Conservation (phyloP, 2,113 vertebrate species). For the Ochotona princeps region DNA sequence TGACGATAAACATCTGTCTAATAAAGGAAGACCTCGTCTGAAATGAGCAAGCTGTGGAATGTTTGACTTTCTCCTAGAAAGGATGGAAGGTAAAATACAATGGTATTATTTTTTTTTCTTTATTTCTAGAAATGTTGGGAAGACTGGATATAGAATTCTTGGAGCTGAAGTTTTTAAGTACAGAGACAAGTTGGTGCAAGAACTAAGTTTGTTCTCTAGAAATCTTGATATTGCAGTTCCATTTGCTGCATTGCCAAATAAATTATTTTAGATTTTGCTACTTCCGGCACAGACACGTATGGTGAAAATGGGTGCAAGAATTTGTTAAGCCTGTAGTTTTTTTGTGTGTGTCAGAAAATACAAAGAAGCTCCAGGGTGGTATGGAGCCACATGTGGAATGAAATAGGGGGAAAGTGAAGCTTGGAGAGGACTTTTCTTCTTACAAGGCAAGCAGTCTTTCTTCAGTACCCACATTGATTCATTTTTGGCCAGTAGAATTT, state of each 20-base stretch:
- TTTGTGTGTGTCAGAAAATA: constrained; percentile 19
- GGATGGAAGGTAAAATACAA: constrained; percentile 72
- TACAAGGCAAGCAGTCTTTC: background rate
- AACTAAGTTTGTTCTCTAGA: background rate
- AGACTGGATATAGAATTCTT: constrained; percentile 3
- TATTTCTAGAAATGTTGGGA: constrained; percentile 21
- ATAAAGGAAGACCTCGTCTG: background rate
- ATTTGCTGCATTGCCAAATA: background rate
- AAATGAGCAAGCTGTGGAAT: constrained; percentile 27
- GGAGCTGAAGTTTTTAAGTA: background rate
- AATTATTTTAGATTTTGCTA: background rate
- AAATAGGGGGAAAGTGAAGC: background rate
- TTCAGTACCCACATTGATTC: background rate
- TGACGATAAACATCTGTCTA: background rate
- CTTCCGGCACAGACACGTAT: background rate
- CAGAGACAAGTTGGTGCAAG: background rate
- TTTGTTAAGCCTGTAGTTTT: background rate
- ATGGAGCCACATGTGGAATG: background rate
- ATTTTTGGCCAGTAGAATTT: background rate
- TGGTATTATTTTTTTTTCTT: background rate
- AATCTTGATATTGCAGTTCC: background rate
- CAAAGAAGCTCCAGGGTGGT: background rate
- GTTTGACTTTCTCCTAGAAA: constrained; percentile 67
- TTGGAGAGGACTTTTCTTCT: background rate
- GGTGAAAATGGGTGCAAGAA: background rate